phyloP scores from a whole-genome alignment of 2,797 vertebrate species.

The Gymnothorax reevesii region DNA sequence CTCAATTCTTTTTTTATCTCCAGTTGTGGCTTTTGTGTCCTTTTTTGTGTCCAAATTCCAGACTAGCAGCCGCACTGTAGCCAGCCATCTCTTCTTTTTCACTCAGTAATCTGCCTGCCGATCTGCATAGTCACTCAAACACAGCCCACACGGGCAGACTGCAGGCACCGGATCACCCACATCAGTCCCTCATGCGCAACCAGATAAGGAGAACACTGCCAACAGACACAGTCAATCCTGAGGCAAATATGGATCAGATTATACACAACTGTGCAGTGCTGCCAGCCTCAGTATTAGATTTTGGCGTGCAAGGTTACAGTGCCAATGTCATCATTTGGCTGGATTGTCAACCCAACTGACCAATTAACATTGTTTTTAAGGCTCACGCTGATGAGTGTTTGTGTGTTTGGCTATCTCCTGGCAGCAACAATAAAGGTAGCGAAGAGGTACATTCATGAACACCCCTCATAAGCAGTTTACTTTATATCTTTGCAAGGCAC shows the following conservation, averaged over 20 bases:
- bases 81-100: neutral
- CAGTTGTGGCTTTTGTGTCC: neutral
- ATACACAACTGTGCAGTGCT: neutral
- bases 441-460: too few species aligned
- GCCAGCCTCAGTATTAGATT: neutral
- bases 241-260: neutral
- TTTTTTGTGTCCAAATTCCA: neutral
- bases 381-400: neutral
- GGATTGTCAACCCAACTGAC: neutral
- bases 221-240: neutral
- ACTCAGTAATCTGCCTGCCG: neutral
- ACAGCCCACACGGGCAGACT: neutral
- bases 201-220: neutral
- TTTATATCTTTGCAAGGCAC: neutral
- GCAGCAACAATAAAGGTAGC: neutral
- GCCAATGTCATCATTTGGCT: neutral
- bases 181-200: neutral
- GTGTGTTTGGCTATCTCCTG: neutral
- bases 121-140: neutral
- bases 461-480: neutral
- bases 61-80: neutral
- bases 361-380: neutral
- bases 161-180: neutral
- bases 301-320: neutral
- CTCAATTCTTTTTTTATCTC: neutral